Conservation (phyloP, 2,113 vertebrate genomes). For the Protomyctophum bolini region DNA sequence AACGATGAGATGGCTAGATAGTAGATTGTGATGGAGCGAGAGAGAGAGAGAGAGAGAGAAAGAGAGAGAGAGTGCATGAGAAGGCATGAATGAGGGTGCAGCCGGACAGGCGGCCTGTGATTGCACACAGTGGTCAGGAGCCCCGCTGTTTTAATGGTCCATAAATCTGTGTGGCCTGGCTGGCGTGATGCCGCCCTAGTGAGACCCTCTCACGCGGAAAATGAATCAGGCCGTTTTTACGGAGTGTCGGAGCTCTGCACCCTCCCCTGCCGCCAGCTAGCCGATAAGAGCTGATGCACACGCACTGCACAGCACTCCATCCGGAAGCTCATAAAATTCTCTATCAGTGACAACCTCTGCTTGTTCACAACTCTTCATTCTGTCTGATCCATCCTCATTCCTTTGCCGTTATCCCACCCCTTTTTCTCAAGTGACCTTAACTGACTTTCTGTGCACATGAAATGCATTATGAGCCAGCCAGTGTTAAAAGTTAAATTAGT, state of each 20-base stretch:
- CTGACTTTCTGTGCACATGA: conserved; percentile 19
- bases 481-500: too few relatives aligned
- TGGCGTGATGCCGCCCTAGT: conserved; percentile 83
- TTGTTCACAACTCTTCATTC: conserved; percentile 81
- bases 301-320: conserved; percentile 80
- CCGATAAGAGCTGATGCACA: conserved; percentile 85
- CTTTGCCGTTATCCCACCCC: conserved; percentile 50
- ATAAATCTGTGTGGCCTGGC: conserved; percentile 94
- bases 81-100: conserved; percentile 66
- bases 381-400: conserved; percentile 41
- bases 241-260: conserved; percentile 75
- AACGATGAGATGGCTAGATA: conserved; percentile 61
- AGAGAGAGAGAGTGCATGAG: conserved; percentile 24
- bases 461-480: too few relatives aligned
- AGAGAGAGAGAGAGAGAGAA: not conserved
- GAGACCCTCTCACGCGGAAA: conserved; percentile 95
- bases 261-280: conserved; percentile 77
- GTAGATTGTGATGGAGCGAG: conserved; percentile 52
- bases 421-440: conserved; percentile 32
- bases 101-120: conserved; percentile 61
- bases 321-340: conserved; percentile 88
- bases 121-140: conserved; percentile 80
- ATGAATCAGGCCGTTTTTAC: conserved; percentile 93
- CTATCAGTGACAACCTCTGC: conserved; percentile 87
- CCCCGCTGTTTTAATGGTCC: conserved; percentile 95